Evolutionary conservation across 1,140 invertebrate genomes (phyloP), one percentile per base, ranked within the genome.

Genomic region (Lysiphlebus fabarum): DNA sequence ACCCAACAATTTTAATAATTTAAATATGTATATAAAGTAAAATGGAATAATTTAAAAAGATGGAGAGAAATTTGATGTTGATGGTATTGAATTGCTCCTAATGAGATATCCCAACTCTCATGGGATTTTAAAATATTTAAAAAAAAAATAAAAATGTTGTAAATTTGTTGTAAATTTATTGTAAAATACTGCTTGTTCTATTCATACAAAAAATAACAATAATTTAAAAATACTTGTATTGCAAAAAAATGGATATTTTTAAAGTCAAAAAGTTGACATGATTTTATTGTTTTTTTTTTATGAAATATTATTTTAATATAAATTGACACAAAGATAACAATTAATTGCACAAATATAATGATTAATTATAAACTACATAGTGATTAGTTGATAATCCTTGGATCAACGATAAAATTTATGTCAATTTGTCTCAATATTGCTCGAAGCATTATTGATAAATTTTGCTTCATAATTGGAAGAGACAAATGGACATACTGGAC

Each of bases 1-100:
- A 65, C 56, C 48, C 4, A 56, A 64, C 49, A 68, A 77, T 76
- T 77, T 77, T 73, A 77, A 77, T 76, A 76, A 76, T 74, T 77
- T 77, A 76, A 77, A 77, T 77, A 77, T 76, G 72, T 75, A 77
- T 75, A 77, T 77, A 74, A 76, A 76, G 70, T 70, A 75, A 76
- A 77, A 77, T 76, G 74, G 74, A 77, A 77, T 73, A 76, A 77
- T 77, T 72, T 71, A 70, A 69, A 65, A 70, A 51, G 49, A 34
- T 51, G 38, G 70, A 67, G 64, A 71, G 69, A 66, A 69, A 72
- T 74, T 64, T 68, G 71, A 48, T 66, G 65, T 67, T 67, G 68
- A 65, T 70, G 69, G 69, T 66, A 73, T 59, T 77, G 75, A 77
- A 77, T 77, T 69, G 73, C 72, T 69, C 67, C 74, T 77, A 77